Conservation (phyloP, 1,140 invertebrate genomes). For the Armadillidium nasatum region DNA sequence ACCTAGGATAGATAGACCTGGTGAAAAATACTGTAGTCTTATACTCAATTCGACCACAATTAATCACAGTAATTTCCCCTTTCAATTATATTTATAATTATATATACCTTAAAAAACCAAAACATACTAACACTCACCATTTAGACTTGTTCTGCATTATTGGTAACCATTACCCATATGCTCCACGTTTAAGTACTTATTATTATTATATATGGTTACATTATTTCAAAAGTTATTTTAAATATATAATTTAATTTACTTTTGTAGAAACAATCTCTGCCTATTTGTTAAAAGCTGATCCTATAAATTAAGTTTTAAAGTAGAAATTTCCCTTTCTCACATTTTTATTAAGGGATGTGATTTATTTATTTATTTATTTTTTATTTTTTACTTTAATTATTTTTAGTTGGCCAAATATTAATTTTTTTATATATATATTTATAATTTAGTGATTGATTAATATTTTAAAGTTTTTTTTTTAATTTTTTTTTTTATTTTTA, state of each 20-base stretch:
- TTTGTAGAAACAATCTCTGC: conserved; percentile 10
- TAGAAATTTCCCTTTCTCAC: background rate
- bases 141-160: background rate
- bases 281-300: background rate
- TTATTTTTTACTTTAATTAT: conserved; percentile 24
- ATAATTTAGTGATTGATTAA: too few relatives aligned
- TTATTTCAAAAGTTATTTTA: conserved; percentile 1
- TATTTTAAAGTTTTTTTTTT: too few relatives aligned
- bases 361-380: too few relatives aligned
- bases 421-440: too few relatives aligned
- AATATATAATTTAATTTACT: background rate
- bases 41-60: background rate
- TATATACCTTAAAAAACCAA: background rate
- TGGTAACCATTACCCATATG: conserved; percentile 1
- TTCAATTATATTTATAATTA: background rate
- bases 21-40: background rate
- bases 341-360: conserved; percentile 11
- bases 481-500: too few relatives aligned
- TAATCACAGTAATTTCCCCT: background rate
- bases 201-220: conserved; percentile 1
- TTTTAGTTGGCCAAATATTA: conserved; percentile 28
- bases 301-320: background rate
- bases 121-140: background rate
- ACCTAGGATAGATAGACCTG: background rate
- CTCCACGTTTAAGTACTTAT: conserved; percentile 3